phyloP scores from a whole-genome alignment of 2,797 vertebrate genomes.

The Leptoclinus maculatus region DNA sequence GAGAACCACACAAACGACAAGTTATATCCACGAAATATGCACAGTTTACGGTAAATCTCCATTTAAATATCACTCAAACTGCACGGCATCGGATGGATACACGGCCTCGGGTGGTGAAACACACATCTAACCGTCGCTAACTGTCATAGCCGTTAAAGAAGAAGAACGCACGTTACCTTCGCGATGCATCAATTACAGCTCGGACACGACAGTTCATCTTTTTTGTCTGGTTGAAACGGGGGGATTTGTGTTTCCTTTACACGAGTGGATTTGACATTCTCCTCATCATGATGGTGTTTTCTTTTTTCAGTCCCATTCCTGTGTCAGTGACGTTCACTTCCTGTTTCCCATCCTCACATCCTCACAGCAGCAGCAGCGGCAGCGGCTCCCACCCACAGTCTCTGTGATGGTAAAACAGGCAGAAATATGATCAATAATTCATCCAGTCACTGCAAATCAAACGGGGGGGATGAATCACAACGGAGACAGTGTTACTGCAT shows the following conservation, averaged over 20 bases:
- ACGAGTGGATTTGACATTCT: conserved; percentile 62
- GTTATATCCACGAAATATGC: too few relatives aligned
- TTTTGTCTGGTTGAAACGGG: conserved; percentile 36
- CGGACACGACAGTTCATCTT: conserved; percentile 75
- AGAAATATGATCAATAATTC: conserved; percentile 42
- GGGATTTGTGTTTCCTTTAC: conserved; percentile 23
- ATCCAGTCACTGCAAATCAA: conserved; percentile 20
- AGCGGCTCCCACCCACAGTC: conserved; percentile 4
- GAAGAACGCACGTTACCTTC: conserved; percentile 71
- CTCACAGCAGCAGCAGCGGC: conserved; percentile 1
- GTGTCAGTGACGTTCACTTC: conserved; percentile 84
- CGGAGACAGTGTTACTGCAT: neutral
- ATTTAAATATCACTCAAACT: neutral
- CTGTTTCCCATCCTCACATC: conserved; percentile 67
- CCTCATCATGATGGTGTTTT: conserved; percentile 69
- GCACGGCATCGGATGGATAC: neutral
- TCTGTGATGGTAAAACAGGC: conserved; percentile 9
- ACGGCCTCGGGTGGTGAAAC: conserved; percentile 48
- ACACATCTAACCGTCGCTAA: neutral
- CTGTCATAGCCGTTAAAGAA: neutral
- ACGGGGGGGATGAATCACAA: neutral
- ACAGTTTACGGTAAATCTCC: too few relatives aligned
- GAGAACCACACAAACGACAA: conserved; percentile 5
- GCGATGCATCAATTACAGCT: conserved; percentile 71
- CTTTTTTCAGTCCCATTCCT: conserved; percentile 73